Base-by-base conservation (phyloP, 1,140 invertebrate genomes). In the Drosophila insularis region DNA sequence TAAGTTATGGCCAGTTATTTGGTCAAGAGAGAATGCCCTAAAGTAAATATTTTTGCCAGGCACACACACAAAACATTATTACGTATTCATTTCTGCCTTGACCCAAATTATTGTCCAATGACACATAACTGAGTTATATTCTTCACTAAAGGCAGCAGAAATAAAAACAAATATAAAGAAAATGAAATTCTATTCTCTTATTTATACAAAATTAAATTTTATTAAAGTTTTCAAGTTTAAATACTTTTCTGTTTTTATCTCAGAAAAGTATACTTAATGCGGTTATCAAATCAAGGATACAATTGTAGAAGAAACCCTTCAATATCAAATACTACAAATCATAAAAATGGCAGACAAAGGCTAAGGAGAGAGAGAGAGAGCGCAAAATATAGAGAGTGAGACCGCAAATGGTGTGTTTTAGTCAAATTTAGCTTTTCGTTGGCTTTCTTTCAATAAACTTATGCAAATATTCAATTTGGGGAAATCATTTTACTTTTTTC, bases 391-490 rank as follows among this genome's bases (percentile, higher is more conserved):
- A 27, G 27, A 6, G 27, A 17, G 14, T 37, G 43, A 54, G 37
- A 19, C 32, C 35, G 17, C 69, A 63, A 62, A 67, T 39, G 62
- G 40, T 14, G 35, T 19, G 21, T 31, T 19, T 23, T 35, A 40
- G 10, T 13, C 35, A 10, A 6, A 17, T 35, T 50, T 14, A 21
- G 31, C 61, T 74, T 40, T 69, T 63, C 68, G 61, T 65, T 72
- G 77, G 53, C 68, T 50, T 11, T 74, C 72, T 78, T 87, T 80
- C 84, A 84, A 87, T 87, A 87, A 87, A 87, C 84, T 89, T 87
- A 87, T 87, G 82, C 77, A 87, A 87, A 87, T 87, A 89, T 87
- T 87, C 84, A 89, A 89, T 87, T 87, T 80, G 58, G 68, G 63
- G 55, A 74, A 74, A 78, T 77, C 56, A 63, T 85, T 80, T 75